A percentile compares a stretch with the other conserved stretches of the same genome.
Conservation (phyloP, 1,140 invertebrate species). For the Monomorium pharaonis region DNA sequence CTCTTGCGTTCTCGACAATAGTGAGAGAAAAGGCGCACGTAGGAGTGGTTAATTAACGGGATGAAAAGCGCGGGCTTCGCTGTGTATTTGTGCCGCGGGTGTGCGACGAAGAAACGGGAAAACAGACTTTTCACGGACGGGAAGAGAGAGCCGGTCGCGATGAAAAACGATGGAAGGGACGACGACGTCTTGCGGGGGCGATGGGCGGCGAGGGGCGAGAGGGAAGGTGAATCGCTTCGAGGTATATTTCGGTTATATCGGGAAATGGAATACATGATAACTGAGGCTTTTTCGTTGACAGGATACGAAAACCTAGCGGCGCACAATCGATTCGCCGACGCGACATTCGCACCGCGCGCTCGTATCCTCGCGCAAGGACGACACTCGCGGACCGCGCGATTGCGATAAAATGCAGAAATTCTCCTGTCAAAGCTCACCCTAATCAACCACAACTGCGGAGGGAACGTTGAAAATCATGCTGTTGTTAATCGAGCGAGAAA, state of each 20-base stretch:
- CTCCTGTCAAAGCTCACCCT: neutral
- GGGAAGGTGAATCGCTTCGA: neutral
- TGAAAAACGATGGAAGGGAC: conserved; percentile 37
- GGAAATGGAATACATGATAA: conserved; percentile 72
- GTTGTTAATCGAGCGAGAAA: neutral
- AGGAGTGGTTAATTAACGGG: conserved; percentile 57
- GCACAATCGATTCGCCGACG: neutral
- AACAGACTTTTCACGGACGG: conserved; percentile 20
- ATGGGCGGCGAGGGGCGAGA: neutral
- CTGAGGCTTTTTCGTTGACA: conserved; percentile 34
- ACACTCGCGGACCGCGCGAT: neutral
- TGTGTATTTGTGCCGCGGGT: neutral
- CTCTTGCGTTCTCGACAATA: neutral
- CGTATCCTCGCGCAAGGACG: neutral
- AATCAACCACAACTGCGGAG: neutral
- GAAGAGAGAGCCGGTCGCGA: conserved; percentile 21
- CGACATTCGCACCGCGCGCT: neutral
- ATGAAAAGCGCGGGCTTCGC: neutral
- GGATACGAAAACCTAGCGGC: conserved; percentile 12
- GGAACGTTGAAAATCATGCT: no score
- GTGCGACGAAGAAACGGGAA: neutral
- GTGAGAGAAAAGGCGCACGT: neutral
- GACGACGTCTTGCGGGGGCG: neutral
- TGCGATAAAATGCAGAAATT: neutral
- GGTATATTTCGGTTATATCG: conserved; percentile 62